Conservation (phyloP, 1,140 invertebrate genomes). For the Lucilia cuprina region DNA sequence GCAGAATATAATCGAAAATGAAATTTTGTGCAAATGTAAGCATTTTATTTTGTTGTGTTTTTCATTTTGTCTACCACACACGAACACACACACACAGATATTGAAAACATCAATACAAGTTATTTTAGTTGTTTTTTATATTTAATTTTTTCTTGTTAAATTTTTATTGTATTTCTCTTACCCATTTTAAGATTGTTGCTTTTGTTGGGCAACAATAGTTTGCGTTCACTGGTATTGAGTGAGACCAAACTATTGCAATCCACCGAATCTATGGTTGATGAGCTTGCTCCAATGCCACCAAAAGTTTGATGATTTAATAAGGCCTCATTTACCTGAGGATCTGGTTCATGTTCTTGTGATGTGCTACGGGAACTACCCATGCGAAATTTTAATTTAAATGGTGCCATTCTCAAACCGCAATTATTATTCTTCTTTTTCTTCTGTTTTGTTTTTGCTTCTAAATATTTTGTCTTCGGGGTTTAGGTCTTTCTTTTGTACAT, state of each 20-base stretch:
- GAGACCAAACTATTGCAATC: slow-evolving; percentile 59
- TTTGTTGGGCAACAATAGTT: slow-evolving; percentile 52
- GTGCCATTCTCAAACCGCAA: slow-evolving; percentile 49
- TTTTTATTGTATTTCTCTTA: slow-evolving; percentile 49
- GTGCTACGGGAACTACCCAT: slow-evolving; percentile 61
- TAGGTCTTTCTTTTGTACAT: slow-evolving; percentile 22
- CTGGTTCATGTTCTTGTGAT: slow-evolving; percentile 61
- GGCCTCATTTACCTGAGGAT: slow-evolving; percentile 59
- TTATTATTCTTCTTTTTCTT: neutral
- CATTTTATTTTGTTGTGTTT: neutral
- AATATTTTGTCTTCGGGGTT: neutral
- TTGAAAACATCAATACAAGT: slow-evolving; percentile 20
- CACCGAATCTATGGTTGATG: slow-evolving; percentile 58
- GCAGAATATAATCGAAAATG: neutral
- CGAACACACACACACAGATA: neutral
- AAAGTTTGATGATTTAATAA: slow-evolving; percentile 49
- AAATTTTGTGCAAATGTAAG: slow-evolving; percentile 6
- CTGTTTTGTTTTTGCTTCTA: neutral
- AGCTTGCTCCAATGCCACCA: slow-evolving; percentile 51
- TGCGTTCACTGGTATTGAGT: slow-evolving; percentile 52
- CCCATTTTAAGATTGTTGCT: slow-evolving; percentile 57
- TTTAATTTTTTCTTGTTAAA: neutral
- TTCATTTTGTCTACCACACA: neutral
- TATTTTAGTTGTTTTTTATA: neutral
- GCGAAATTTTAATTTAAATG: slow-evolving; percentile 62